phyloP scores from a whole-genome alignment of 2,113 vertebrate species.

The Myxocyprinus asiaticus region DNA sequence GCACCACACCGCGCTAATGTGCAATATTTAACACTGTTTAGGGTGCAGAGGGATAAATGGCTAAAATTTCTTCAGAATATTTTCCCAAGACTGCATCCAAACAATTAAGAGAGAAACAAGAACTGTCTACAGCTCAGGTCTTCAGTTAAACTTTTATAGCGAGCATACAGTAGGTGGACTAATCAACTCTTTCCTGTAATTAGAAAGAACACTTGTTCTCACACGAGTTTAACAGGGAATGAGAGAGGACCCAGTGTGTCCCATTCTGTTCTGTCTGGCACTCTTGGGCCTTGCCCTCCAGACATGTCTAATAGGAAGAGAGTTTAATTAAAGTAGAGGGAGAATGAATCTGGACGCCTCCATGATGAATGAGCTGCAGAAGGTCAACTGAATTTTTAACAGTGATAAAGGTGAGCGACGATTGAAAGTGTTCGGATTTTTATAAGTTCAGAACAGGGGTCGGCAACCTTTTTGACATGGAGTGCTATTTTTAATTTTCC shows the following conservation, averaged over 20 bases:
- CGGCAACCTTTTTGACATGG: too few species aligned
- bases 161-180: background rate
- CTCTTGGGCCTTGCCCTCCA: constrained; percentile 50
- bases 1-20: background rate
- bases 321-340: constrained; percentile 51
- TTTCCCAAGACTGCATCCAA: background rate
- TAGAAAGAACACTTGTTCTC: constrained; percentile 30
- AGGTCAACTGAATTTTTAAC: constrained; percentile 3
- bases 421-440: background rate
- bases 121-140: background rate
- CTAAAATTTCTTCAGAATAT: too few species aligned
- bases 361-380: constrained; percentile 6
- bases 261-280: constrained; percentile 22
- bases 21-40: constrained; percentile 1
- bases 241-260: constrained; percentile 31
- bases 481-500: too few species aligned
- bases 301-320: constrained; percentile 43
- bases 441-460: background rate
- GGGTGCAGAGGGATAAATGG: background rate
- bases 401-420: background rate
- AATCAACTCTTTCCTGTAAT: constrained; percentile 48
- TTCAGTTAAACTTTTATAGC: background rate
- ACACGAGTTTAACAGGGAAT: constrained; percentile 19
- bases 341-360: constrained; percentile 29
- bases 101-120: background rate